Base-by-base conservation (phyloP, 2,888 invertebrate species). In the Amiota communis region DNA sequence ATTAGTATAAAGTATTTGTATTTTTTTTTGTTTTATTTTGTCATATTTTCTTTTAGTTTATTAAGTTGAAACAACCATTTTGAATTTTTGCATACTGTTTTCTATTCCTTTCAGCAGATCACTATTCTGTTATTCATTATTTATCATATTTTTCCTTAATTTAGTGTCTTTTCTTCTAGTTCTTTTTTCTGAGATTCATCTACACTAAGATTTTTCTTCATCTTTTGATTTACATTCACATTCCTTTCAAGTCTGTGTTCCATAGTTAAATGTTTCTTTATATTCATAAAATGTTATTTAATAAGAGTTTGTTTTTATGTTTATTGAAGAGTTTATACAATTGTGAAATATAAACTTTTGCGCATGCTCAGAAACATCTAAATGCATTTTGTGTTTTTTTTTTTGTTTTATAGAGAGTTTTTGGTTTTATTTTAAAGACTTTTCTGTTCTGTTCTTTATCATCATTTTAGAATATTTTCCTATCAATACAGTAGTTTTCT, bases 341-440 rank as follows among this genome's bases (percentile, higher is more conserved):
- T 36, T 36, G 36, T 36, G 36, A 36, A 51, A 75, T 79, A 86
- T 84, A 83, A 86, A 86, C 74, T 73, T 79, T 83, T 85, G 84
- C 83, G 86, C 86, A 81, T 83, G 82, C 83, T 86, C 81, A 86
- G 86, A 86, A 83, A 86, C 85, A 77, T 86, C 85, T 83, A 83
- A 86, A 83, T 83, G 83, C 86, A 85, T 75, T 82, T 84, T 86
- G 84, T 82, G 71, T 76, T 70, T 63, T 70, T 65, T 73, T 72
- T 57, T 72, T 72, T 71, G 59, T 69, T 71, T 36, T 36, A 36
- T 36, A n/a, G 13, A 15, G 46, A n/a, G 17, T 64, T 67, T 53
- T 61, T 10, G 57, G 36, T 51, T 56, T 71, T 67, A 61, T 75
- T 71, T 59, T 48, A 74, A 47, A 74, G 59, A 74, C 61, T 72